phyloP scores from a whole-genome alignment of 64 coral and sea anemone genomes.

The Porites australiensis region DNA sequence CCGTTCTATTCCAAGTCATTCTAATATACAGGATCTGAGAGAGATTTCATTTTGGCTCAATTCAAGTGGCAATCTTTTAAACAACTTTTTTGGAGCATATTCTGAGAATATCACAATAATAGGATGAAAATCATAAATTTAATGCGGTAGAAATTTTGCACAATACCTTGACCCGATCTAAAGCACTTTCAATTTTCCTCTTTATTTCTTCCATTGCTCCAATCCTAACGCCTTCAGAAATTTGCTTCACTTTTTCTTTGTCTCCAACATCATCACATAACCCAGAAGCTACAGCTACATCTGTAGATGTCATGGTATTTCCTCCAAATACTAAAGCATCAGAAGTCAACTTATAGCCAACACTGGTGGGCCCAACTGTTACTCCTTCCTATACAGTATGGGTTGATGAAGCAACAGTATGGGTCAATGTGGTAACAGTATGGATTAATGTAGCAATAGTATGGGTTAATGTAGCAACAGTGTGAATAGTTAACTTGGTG shows the following conservation, averaged over 20 bases:
- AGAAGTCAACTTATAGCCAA: constrained; percentile 76
- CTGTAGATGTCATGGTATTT: constrained; percentile 68
- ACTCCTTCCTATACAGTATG: constrained; percentile 26
- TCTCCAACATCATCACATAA: constrained; percentile 81
- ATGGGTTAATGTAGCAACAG: too few relatives aligned
- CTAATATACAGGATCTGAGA: too few relatives aligned
- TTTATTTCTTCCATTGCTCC: constrained; percentile 54
- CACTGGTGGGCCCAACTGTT: constrained; percentile 86
- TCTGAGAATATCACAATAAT: too few relatives aligned
- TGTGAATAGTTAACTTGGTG: too few relatives aligned
- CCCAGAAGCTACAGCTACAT: constrained; percentile 89
- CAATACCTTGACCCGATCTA: constrained; percentile 95
- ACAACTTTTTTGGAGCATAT: too few relatives aligned
- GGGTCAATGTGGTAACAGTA: background rate
- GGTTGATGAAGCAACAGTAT: background rate
- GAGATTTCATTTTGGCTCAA: too few relatives aligned
- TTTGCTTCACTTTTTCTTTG: constrained; percentile 44
- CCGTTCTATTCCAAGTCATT: too few relatives aligned
- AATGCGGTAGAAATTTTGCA: background rate
- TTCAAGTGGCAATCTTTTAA: too few relatives aligned
- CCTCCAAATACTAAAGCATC: constrained; percentile 93
- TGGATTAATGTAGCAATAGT: background rate
- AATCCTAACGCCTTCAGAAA: constrained; percentile 44
- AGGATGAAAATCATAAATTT: too few relatives aligned
- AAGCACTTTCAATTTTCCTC: constrained; percentile 69